Evolutionary conservation across 2,888 invertebrate genomes (phyloP).

Genomic region (Ecliptopera silaceata): DNA sequence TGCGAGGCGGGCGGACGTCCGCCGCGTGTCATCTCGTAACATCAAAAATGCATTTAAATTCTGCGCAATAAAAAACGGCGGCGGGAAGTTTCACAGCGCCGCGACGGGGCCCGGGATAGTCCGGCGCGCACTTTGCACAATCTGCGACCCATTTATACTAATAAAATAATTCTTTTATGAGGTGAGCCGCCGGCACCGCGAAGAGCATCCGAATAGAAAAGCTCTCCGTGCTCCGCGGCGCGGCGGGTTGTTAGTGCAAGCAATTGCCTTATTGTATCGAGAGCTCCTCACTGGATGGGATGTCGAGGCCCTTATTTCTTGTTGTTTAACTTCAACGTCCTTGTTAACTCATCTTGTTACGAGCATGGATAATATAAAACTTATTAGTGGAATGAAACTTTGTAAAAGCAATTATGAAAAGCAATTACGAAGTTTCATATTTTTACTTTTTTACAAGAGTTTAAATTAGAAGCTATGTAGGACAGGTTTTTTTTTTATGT

Average conservation of each 20-base stretch:
- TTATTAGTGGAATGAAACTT: conserved; percentile 33
- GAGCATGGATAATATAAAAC: conserved; percentile 30
- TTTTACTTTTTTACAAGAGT: conserved; percentile 13
- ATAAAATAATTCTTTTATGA: conserved; percentile 50
- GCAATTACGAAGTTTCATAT: conserved; percentile 27
- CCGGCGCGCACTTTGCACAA: conserved; percentile 42
- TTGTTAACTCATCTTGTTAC: conserved; percentile 32
- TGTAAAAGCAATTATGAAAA: conserved; percentile 32
- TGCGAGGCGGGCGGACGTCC: conserved; percentile 68
- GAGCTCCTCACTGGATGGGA: conserved; percentile 43
- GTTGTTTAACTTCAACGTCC: conserved; percentile 45
- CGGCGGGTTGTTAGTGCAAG: conserved; percentile 53
- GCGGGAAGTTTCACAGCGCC: conserved; percentile 77
- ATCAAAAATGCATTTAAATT: conserved; percentile 85
- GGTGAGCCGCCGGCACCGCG: conserved; percentile 33
- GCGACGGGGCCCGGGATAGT: conserved; percentile 46
- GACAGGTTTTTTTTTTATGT: conserved; percentile 15
- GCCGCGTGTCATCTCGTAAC: conserved; percentile 83
- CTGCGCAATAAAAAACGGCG: conserved; percentile 82
- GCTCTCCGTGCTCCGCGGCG: conserved; percentile 39
- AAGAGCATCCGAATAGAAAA: conserved; percentile 31
- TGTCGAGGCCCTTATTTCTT: conserved; percentile 45
- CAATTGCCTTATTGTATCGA: conserved; percentile 63
- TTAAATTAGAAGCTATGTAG: conserved; percentile 23
- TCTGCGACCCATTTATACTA: conserved; percentile 53